Evolutionary conservation across 2,888 invertebrate genomes (phyloP).

Genomic region (Scaeva pyrastri): DNA sequence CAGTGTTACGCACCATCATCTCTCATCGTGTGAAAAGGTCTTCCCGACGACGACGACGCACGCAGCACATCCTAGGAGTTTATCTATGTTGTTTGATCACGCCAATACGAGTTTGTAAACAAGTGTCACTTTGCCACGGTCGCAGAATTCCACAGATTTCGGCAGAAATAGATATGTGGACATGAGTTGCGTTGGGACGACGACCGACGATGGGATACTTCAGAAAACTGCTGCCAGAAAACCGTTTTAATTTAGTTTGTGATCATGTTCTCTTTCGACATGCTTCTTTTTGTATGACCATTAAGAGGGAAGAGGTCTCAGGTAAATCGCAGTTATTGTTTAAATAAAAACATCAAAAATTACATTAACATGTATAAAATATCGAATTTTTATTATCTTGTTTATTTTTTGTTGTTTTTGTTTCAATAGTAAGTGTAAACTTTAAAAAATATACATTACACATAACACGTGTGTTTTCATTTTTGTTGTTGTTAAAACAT

Average conservation of each 20-base stretch:
- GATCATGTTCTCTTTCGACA: slow-evolving; percentile 55
- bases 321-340: slow-evolving; percentile 32
- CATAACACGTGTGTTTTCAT: slow-evolving; percentile 65
- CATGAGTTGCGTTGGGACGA: background rate
- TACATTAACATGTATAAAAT: slow-evolving; percentile 72
- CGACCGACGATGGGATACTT: slow-evolving; percentile 19
- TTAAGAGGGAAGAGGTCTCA: slow-evolving; percentile 26
- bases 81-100: slow-evolving; percentile 74
- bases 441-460: slow-evolving; percentile 75
- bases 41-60: background rate
- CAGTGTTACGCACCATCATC: slow-evolving; percentile 56
- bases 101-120: slow-evolving; percentile 67
- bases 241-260: slow-evolving; percentile 71
- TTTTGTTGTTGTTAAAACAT: slow-evolving; percentile 58
- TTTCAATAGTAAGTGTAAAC: slow-evolving; percentile 68
- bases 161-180: slow-evolving; percentile 42
- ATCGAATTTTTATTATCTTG: slow-evolving; percentile 66
- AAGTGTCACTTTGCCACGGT: slow-evolving; percentile 74
- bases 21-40: slow-evolving; percentile 59
- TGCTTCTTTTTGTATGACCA: background rate
- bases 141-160: slow-evolving; percentile 61
- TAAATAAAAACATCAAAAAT: slow-evolving; percentile 21
- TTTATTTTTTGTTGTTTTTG: slow-evolving; percentile 20
- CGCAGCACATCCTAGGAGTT: slow-evolving; percentile 44
- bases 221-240: slow-evolving; percentile 15